phyloP scores from a whole-genome alignment of 2,888 invertebrate species.

The Ligdia adustata region DNA sequence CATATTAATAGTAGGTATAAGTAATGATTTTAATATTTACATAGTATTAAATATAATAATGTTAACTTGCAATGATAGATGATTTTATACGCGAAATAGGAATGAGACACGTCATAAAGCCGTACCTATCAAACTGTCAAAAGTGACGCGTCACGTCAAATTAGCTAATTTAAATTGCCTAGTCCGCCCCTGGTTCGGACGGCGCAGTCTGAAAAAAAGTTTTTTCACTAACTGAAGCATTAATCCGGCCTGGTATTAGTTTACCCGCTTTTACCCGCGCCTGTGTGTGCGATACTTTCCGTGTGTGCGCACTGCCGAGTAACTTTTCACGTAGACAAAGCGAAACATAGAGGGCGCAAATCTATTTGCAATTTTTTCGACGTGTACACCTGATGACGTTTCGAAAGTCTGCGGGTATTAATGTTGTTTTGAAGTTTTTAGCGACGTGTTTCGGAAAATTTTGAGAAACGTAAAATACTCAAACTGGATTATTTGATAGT shows the following conservation, averaged over 20 bases:
- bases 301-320: slow-evolving; percentile 71
- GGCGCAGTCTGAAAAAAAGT: slow-evolving; percentile 83
- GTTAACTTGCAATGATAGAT: too few relatives aligned
- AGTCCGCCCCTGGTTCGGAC: slow-evolving; percentile 75
- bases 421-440: not conserved
- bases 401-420: too few relatives aligned
- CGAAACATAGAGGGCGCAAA: slow-evolving; percentile 54
- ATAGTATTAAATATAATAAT: too few relatives aligned
- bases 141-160: slow-evolving; percentile 20
- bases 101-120: slow-evolving; percentile 6
- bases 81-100: too few relatives aligned
- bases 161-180: slow-evolving; percentile 42
- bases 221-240: slow-evolving; percentile 85
- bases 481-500: not conserved
- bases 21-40: too few relatives aligned
- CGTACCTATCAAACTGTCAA: slow-evolving; percentile 13
- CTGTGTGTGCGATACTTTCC: slow-evolving; percentile 62
- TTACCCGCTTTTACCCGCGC: slow-evolving; percentile 76
- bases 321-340: slow-evolving; percentile 75
- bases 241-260: slow-evolving; percentile 84
- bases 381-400: not conserved
- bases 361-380: slow-evolving; percentile 14
- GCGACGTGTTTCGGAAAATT: not conserved
- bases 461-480: not conserved
- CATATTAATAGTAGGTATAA: too few relatives aligned